phyloP scores from a whole-genome alignment of 2,797 vertebrate species.

The Trichosurus vulpecula region DNA sequence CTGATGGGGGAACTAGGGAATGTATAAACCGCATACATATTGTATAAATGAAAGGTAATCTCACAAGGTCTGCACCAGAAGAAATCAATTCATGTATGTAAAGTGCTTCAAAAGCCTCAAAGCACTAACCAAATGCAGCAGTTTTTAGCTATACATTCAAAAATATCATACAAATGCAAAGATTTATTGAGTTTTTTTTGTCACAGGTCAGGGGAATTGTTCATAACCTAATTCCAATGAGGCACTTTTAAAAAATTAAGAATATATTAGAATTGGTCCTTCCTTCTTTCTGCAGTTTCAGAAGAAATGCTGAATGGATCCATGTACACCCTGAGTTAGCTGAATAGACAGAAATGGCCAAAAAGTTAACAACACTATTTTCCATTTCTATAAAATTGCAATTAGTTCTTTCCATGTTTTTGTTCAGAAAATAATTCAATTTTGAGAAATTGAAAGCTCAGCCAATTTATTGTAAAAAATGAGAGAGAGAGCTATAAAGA shows the following conservation, averaged over 20 bases:
- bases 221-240: neutral
- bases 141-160: neutral
- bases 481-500: neutral
- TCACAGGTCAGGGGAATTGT: neutral
- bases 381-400: neutral
- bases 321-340: neutral
- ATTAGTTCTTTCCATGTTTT: neutral
- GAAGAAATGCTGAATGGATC: neutral
- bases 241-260: neutral
- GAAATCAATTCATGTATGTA: neutral
- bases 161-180: neutral
- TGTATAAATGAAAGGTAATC: neutral
- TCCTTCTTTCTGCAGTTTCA: neutral
- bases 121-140: neutral
- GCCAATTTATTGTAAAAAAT: conserved; percentile 10
- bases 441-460: neutral
- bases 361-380: neutral
- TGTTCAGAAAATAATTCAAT: neutral
- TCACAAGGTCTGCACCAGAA: neutral
- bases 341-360: neutral
- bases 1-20: neutral
- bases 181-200: neutral
- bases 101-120: neutral
- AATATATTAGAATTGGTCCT: neutral
- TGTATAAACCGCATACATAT: neutral